Evolutionary conservation across 2,888 invertebrate species (phyloP), one percentile per base, ranked within the genome.

Genomic region (Onchidella celtica): DNA sequence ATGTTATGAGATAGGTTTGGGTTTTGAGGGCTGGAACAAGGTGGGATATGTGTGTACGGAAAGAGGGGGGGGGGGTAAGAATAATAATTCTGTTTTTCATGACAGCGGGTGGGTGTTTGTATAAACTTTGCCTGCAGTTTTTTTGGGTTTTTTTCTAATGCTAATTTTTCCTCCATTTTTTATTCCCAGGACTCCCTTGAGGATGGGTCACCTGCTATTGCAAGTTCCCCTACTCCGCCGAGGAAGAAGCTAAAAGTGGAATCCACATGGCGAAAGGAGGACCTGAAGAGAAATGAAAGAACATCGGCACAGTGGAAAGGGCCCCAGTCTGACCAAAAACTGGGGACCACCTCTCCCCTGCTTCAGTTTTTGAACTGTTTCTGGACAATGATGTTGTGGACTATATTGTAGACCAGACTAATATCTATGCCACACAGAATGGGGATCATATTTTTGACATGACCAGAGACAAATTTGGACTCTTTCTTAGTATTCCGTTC

Each of bases 401-500:
- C 14, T 32, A 65, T 36, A 73, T 68, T 24, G 14, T 75, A 21
- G 40, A 2, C 24, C 21, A 55, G 21, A 29, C 74, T 17, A 61
- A 81, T 4, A 47, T 29, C 57, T 83, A 84, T 81, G 83, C 78
- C 3, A 34, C 40, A 32, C 27, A 63, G 4, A 84, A 84, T 36
- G 80, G 77, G 2, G 78, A 83, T 40, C 65, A 76, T 27, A 59
- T n/a, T 4, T 84, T 84, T 27, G 24, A 21, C 9, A 59, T 72
- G 32, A 79, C 47, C 14, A 24, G 34, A n/a, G 63, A 29, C 11
- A 66, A 79, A 47, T n/a, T 70, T 24, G 17, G 66, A 55, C 29
- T 57, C 11, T 80, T 75, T 38, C 17, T 85, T 0, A 84, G 69
- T 2, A 84, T 85, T 38, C 40, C 81, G 17, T 21, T 85, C 11